Percentiles rank a stretch among this genome's conserved stretches.
phyloP scores from a whole-genome alignment of 2,797 vertebrate genomes.

The Astyanax mexicanus region DNA sequence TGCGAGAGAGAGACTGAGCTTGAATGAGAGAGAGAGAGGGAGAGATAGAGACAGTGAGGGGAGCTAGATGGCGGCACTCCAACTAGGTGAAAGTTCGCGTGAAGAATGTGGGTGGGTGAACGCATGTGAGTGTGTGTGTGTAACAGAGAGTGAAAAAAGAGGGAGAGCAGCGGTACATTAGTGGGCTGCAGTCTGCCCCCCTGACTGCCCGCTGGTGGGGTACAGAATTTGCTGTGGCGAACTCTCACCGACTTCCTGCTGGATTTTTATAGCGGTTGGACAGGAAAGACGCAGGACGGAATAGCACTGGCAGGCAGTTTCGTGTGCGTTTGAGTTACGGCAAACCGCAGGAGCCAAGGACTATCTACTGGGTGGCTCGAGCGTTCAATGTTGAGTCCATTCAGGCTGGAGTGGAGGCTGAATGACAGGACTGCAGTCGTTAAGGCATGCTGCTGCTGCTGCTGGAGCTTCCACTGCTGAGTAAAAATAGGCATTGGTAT shows the following conservation, averaged over 20 bases:
- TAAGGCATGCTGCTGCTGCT: not conserved
- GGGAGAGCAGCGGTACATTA: not conserved
- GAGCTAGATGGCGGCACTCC: not conserved
- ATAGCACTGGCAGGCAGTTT: not conserved
- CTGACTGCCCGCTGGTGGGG: not conserved
- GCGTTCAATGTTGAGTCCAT: not conserved
- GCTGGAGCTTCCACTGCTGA: conserved; percentile 2
- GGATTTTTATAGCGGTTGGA: not conserved
- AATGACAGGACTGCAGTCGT: not conserved
- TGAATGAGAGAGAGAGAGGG: too few species aligned
- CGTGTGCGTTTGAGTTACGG: not conserved
- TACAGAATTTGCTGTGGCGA: not conserved
- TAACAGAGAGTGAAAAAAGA: not conserved
- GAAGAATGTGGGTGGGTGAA: not conserved
- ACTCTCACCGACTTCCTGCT: not conserved
- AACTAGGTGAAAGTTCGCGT: conserved; percentile 37
- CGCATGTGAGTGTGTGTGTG: not conserved
- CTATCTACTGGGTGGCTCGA: not conserved
- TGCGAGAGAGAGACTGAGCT: too few species aligned
- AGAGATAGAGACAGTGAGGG: not conserved
- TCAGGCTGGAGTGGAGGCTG: not conserved
- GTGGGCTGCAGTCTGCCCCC: not conserved
- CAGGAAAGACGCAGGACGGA: not conserved
- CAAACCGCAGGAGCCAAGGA: not conserved
- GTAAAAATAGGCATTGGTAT: conserved; percentile 32